A percentile compares a stretch with the other conserved stretches of the same genome.
Evolutionary conservation across 2,113 vertebrate genomes (phyloP).

Genomic region (Poecilia latipinna): DNA sequence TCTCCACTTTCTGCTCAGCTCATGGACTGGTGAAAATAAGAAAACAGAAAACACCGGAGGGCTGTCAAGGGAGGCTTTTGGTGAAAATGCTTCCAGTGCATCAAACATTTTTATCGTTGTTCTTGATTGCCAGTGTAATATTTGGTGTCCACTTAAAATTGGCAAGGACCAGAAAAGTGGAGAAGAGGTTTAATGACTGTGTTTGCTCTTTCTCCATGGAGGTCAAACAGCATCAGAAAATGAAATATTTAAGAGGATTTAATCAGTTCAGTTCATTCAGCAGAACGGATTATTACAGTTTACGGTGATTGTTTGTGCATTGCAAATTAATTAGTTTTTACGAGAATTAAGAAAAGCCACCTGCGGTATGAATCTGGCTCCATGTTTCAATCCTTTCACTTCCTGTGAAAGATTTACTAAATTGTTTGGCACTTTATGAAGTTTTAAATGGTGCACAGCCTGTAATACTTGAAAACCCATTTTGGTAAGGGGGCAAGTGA

Average conservation of each 20-base stretch:
- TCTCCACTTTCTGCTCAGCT: constrained; percentile 52
- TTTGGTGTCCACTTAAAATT: constrained; percentile 26
- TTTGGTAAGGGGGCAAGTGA: constrained; percentile 66
- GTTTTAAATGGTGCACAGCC: constrained; percentile 12
- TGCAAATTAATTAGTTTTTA: constrained; percentile 50
- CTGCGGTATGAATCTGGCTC: constrained; percentile 2
- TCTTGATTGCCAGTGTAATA: constrained; percentile 53
- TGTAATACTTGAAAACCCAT: constrained; percentile 57
- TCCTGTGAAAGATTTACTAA: neutral
- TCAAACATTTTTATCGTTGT: constrained; percentile 39
- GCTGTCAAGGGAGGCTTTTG: constrained; percentile 29
- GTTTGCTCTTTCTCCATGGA: constrained; percentile 29
- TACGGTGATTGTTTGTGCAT: constrained; percentile 44
- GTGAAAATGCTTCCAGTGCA: constrained; percentile 41
- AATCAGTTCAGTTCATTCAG: constrained; percentile 45
- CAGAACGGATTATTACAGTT: constrained; percentile 45
- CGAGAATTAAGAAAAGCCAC: constrained; percentile 6
- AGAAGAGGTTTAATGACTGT: constrained; percentile 28
- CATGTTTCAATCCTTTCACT: neutral
- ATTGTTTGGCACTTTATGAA: constrained; percentile 6
- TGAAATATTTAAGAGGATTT: constrained; percentile 49
- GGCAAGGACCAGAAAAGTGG: constrained; percentile 24
- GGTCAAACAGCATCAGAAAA: constrained; percentile 49
- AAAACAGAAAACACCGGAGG: constrained; percentile 24
- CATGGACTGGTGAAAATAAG: constrained; percentile 17